Evolutionary conservation across 2,113 vertebrate genomes (phyloP), one percentile per base, ranked within the genome.

Genomic region (Geothlypis trichas): DNA sequence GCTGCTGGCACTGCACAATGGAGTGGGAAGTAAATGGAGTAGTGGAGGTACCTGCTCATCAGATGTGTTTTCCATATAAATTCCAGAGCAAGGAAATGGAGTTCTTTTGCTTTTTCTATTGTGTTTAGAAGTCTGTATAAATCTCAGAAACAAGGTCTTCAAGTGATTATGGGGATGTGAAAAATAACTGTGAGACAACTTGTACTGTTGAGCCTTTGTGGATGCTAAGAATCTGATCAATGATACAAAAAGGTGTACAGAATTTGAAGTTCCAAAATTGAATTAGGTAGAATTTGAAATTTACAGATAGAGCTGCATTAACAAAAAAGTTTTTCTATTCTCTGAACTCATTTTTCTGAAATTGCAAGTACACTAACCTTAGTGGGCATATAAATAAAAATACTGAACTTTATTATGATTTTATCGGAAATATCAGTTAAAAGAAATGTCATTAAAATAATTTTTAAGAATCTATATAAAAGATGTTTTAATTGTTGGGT

Each of bases 211-310:
- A 81, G 31, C 24, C 3, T 58, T 73, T 58, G 30, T 39, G 15
- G 26, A 51, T 71, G 15, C 7, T 55, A 55, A 51, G 3, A 66
- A 23, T 67, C 10, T 54, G 37, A 62, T 5, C 35, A 67, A 27
- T 0, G 1, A 21, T 12, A 71, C 37, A 5, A 13, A 66, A 33
- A 42, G 7, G 2, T 18, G 18, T 9, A 61, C 61, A 39, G 37
- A 74, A 88, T 55, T 35, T 55, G 30, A 71, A 37, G 9, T 61
- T 91, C 33, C 21, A 66, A 67, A 79, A 39, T 2, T 5, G 8
- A 71, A 39, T 35, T 9, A 21, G 58, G 35, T 26, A 59, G 16
- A 63, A n/a, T 80, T 89, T 80, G 41, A 16, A 41, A 68, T 84
- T 76, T 72, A 35, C 4, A 46, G 9, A 3, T 18, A 58, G 8